A percentile compares a stretch with the other conserved stretches of the same genome.
Evolutionary conservation across 2,113 vertebrate genomes (phyloP).

Genomic region (Phycodurus eques): DNA sequence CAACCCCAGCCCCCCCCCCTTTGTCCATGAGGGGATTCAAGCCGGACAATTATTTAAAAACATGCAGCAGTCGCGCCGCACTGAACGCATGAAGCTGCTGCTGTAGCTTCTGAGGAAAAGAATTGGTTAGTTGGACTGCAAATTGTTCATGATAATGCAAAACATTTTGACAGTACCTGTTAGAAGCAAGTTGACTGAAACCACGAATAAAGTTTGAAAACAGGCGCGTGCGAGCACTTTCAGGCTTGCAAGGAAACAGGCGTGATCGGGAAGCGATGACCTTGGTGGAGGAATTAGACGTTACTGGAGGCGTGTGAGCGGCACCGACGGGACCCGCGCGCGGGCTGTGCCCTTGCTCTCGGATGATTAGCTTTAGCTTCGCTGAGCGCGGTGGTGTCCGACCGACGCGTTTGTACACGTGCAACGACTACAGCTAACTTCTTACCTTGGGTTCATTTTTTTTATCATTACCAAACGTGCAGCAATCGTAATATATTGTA

Average conservation of each 20-base stretch:
- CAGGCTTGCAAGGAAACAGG: constrained; percentile 26
- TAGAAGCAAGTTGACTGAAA: constrained; percentile 15
- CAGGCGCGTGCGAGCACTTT: constrained; percentile 44
- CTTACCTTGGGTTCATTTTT: constrained; percentile 63
- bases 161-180: neutral
- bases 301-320: constrained; percentile 45
- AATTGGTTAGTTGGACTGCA: neutral
- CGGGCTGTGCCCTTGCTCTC: constrained; percentile 54
- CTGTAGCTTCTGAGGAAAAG: no score
- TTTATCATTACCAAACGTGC: constrained; percentile 68
- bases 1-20: neutral
- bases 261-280: constrained; percentile 27
- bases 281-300: constrained; percentile 29
- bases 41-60: no score
- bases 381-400: constrained; percentile 73
- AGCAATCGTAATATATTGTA: constrained; percentile 81
- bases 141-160: neutral
- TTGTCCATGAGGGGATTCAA: neutral
- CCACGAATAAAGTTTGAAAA: constrained; percentile 24
- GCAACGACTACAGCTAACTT: constrained; percentile 62
- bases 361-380: constrained; percentile 67
- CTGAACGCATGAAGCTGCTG: no score
- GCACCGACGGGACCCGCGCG: constrained; percentile 59
- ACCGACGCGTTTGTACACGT: constrained; percentile 71
- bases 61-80: no score